Evolutionary conservation across 2,113 vertebrate genomes (phyloP).

Genomic region (Rhabdomys dilectus): DNA sequence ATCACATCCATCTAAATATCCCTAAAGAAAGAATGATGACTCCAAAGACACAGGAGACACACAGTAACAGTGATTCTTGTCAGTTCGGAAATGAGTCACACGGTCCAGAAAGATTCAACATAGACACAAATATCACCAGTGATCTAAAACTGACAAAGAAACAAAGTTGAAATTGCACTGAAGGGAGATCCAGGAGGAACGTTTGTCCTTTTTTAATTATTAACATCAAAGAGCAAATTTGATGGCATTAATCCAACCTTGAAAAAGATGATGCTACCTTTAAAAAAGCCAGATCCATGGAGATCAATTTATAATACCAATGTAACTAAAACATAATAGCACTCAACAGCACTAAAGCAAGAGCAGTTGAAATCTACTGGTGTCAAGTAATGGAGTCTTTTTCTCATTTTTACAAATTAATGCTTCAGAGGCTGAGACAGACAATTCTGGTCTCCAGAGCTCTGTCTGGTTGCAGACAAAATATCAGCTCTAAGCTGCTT

Average conservation of each 20-base stretch:
- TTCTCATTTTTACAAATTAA: background rate
- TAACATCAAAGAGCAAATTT: constrained; percentile 77
- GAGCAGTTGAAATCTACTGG: constrained; percentile 15
- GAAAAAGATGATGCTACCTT: constrained; percentile 70
- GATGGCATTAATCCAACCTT: constrained; percentile 68
- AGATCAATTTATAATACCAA: constrained; percentile 65
- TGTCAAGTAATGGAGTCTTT: constrained; percentile 19
- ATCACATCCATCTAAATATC: constrained; percentile 8
- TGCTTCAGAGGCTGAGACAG: background rate
- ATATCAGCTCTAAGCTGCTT: constrained; percentile 17
- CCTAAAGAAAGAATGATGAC: background rate
- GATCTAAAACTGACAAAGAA: constrained; percentile 51
- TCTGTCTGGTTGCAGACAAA: background rate
- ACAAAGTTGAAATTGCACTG: constrained; percentile 13
- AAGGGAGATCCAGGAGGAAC: constrained; percentile 59
- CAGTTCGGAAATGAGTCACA: background rate
- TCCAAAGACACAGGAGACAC: background rate
- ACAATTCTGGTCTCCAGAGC: background rate
- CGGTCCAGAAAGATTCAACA: background rate
- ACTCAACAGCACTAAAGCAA: constrained; percentile 41
- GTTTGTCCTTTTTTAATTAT: constrained; percentile 79
- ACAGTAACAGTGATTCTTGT: background rate
- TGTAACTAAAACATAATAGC: constrained; percentile 42
- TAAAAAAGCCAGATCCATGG: constrained; percentile 51
- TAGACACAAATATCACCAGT: background rate